A percentile compares a stretch with the other conserved stretches of the same genome.
Evolutionary conservation across 1,140 invertebrate genomes (phyloP).

Genomic region (Ips nitidus): DNA sequence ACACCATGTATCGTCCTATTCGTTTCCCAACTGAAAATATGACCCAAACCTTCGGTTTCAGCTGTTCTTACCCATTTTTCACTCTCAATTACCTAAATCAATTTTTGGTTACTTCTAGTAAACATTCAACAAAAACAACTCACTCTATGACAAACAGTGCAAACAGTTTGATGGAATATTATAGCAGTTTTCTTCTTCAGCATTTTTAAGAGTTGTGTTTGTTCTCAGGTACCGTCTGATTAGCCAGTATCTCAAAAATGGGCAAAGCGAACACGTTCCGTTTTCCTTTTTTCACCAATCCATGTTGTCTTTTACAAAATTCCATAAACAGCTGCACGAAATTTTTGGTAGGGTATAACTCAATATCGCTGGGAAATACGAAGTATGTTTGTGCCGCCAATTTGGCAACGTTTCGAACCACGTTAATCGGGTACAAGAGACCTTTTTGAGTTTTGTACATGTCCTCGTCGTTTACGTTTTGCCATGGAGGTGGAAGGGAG

Average conservation of each 20-base stretch:
- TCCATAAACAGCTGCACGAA: conserved; percentile 48
- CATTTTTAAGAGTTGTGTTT: conserved; percentile 53
- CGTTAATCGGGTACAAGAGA: conserved; percentile 72
- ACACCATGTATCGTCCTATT: conserved; percentile 52
- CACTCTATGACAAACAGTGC: conserved; percentile 59
- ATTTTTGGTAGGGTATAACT: conserved; percentile 62
- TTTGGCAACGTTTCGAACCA: conserved; percentile 70
- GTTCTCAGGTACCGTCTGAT: conserved; percentile 44
- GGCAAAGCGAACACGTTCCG: conserved; percentile 52
- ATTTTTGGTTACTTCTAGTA: background rate
- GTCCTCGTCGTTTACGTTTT: conserved; percentile 23
- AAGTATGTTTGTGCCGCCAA: conserved; percentile 62
- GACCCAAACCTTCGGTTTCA: conserved; percentile 39
- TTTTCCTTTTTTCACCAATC: conserved; percentile 17
- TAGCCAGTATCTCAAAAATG: conserved; percentile 56
- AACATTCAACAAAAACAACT: conserved; percentile 39
- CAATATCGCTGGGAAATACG: conserved; percentile 76
- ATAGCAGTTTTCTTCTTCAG: conserved; percentile 53
- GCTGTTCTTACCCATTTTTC: conserved; percentile 45
- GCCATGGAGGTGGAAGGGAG: conserved; percentile 30
- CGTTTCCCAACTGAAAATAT: conserved; percentile 50
- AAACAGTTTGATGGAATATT: conserved; percentile 59
- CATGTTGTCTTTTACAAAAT: conserved; percentile 40
- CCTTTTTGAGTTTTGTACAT: conserved; percentile 54
- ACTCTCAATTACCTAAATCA: conserved; percentile 21